Percentiles rank a stretch among this genome's conserved stretches.
These are phyloP conservation scores for Drosophila eohydei DNA, from an alignment of 2,888 invertebrate genomes.

Conservation along the genomic window DNA sequence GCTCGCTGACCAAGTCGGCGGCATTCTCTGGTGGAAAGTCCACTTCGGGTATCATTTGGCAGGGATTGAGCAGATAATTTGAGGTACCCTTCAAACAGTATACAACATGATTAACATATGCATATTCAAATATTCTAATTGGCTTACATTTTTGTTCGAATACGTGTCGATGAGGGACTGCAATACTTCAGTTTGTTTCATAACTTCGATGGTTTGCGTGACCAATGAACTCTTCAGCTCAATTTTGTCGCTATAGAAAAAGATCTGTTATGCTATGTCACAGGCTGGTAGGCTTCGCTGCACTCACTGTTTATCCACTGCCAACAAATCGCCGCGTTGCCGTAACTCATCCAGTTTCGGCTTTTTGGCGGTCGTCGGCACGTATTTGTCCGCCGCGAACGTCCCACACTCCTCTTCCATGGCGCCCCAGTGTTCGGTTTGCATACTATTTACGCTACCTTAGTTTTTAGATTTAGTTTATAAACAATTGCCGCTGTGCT, in stretches of 20 bases:
- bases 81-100: constrained; percentile 76
- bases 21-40: constrained; percentile 84
- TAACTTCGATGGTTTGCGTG: constrained; percentile 85
- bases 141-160: constrained; percentile 83
- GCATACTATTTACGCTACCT: constrained; percentile 33
- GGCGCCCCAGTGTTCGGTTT: constrained; percentile 59
- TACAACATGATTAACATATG: not conserved
- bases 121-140: too few relatives aligned
- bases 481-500: constrained; percentile 15
- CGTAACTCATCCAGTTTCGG: constrained; percentile 73
- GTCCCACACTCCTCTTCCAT: constrained; percentile 48
- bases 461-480: not conserved
- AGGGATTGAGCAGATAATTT: constrained; percentile 83
- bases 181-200: constrained; percentile 84
- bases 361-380: constrained; percentile 67
- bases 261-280: not conserved
- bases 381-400: constrained; percentile 45
- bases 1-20: constrained; percentile 80
- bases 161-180: constrained; percentile 84
- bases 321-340: constrained; percentile 43
- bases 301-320: constrained; percentile 61
- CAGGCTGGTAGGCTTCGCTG: not conserved
- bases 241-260: constrained; percentile 26
- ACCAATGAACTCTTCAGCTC: constrained; percentile 82
- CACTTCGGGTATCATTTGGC: constrained; percentile 84